phyloP scores from a whole-genome alignment of 2,113 vertebrate genomes.

The Pagrus major region DNA sequence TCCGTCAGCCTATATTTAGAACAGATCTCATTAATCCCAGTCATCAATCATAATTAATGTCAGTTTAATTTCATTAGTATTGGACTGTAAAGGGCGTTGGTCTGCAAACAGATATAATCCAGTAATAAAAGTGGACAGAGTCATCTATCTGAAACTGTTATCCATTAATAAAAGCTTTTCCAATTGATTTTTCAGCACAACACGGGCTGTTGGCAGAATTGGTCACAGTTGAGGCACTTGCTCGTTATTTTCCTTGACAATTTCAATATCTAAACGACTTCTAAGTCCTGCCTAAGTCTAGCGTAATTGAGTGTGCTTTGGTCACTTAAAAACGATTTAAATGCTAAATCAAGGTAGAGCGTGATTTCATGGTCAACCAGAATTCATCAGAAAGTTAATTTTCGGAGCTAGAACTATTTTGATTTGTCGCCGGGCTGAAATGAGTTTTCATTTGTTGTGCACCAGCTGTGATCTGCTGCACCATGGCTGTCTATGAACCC shows the following conservation, averaged over 20 bases:
- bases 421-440: conserved; percentile 41
- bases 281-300: conserved; percentile 18
- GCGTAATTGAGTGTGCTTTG: conserved; percentile 43
- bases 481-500: background rate
- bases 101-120: conserved; percentile 10
- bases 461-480: conserved; percentile 3
- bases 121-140: conserved; percentile 25
- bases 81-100: background rate
- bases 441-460: conserved; percentile 39
- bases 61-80: conserved; percentile 15
- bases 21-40: conserved; percentile 16
- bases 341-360: conserved; percentile 56
- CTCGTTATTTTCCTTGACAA: conserved; percentile 47
- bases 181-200: conserved; percentile 35
- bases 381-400: conserved; percentile 63
- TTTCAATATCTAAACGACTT: conserved; percentile 51
- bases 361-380: conserved; percentile 60
- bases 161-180: background rate
- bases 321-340: conserved; percentile 59
- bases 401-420: conserved; percentile 37
- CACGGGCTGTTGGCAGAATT: background rate
- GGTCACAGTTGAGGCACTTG: conserved; percentile 38
- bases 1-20: conserved; percentile 18
- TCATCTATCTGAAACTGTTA: conserved; percentile 29
- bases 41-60: conserved; percentile 39